These are phyloP conservation scores for Lepidocyrtinus sp. DNA, from an alignment of 2,888 invertebrate species.

Conservation along the genomic window DNA sequence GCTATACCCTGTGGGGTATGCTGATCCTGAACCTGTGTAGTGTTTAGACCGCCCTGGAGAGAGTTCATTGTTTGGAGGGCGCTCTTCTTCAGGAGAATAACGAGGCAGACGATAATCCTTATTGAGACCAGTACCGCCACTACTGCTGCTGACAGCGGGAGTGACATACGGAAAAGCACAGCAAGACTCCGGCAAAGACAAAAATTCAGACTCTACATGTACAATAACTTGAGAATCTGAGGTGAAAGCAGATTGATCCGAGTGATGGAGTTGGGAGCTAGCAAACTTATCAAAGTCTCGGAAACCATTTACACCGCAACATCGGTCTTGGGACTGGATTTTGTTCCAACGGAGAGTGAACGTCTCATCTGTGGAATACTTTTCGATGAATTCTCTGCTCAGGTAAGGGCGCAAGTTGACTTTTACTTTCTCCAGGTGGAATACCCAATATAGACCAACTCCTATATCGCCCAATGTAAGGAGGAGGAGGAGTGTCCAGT, in stretches of 20 bases:
- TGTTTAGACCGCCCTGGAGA: conserved; percentile 40
- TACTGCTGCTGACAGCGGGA: conserved; percentile 58
- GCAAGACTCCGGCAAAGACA: conserved; percentile 65
- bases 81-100: conserved; percentile 54
- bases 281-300: conserved; percentile 70
- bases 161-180: conserved; percentile 65
- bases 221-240: conserved; percentile 44
- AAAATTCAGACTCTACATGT: conserved; percentile 48
- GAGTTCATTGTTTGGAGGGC: conserved; percentile 40
- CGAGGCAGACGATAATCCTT: conserved; percentile 57
- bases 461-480: conserved; percentile 88
- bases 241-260: conserved; percentile 8
- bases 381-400: conserved; percentile 77
- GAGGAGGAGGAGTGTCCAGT: conserved; percentile 86
- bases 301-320: conserved; percentile 84
- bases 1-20: not conserved
- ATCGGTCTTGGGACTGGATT: conserved; percentile 72
- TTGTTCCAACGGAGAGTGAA: conserved; percentile 75
- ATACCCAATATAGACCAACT: conserved; percentile 89
- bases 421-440: conserved; percentile 82
- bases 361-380: conserved; percentile 82
- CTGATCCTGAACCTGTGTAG: conserved; percentile 10
- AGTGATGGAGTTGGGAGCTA: conserved; percentile 25
- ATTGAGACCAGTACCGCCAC: conserved; percentile 59
- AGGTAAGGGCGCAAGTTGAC: conserved; percentile 81